phyloP scores from a whole-genome alignment of 2,797 vertebrate genomes.

The Nyctalus aviator region DNA sequence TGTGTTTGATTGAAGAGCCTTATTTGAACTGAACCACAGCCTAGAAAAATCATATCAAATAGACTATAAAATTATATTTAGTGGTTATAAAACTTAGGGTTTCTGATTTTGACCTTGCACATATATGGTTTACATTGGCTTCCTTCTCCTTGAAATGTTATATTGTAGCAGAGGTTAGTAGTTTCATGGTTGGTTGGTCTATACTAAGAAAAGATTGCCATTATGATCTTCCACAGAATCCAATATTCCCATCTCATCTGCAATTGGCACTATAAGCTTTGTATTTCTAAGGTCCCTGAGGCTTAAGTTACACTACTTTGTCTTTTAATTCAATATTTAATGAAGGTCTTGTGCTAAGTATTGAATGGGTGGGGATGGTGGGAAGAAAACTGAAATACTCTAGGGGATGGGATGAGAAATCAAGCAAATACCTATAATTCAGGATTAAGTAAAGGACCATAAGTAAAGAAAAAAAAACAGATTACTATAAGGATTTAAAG shows the following conservation, averaged over 20 bases:
- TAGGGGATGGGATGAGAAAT: background rate
- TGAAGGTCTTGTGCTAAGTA: background rate
- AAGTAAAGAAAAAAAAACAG: conserved; percentile 44
- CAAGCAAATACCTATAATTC: conserved; percentile 2
- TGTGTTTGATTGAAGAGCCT: conserved; percentile 46
- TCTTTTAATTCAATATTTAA: background rate
- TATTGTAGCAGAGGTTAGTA: conserved; percentile 51
- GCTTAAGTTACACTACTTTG: background rate
- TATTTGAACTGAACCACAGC: conserved; percentile 60
- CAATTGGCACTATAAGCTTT: background rate
- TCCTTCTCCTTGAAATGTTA: conserved; percentile 58
- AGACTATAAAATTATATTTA: conserved; percentile 71
- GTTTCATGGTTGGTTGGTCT: conserved; percentile 46
- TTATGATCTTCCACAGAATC: background rate
- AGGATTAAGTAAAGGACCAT: background rate
- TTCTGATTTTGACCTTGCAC: conserved; percentile 67
- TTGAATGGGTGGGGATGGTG: fast-evolving
- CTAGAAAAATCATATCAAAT: conserved; percentile 77
- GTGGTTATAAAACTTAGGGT: conserved; percentile 56
- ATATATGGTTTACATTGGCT: conserved; percentile 68
- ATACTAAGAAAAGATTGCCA: conserved; percentile 50
- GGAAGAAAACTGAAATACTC: background rate
- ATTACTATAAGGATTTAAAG: background rate
- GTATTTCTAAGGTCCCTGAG: background rate
- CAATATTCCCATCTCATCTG: background rate